Conservation (phyloP, 1,140 invertebrate species). For the Plutomurus gul region DNA sequence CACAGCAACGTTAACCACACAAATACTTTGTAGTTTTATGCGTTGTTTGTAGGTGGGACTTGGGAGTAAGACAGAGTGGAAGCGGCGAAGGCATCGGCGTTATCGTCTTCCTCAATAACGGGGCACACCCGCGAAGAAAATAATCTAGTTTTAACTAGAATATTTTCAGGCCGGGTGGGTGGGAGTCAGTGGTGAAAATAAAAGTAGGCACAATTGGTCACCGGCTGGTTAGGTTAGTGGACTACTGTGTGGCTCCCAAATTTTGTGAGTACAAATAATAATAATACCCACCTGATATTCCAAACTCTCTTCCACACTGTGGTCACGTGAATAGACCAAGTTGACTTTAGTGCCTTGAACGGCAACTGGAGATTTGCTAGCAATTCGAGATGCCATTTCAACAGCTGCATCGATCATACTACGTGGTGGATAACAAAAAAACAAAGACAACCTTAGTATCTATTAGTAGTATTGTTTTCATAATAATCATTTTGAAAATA, state of each 20-base stretch:
- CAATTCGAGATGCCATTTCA: conserved; percentile 76
- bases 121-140: no score
- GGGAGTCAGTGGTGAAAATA: conserved; percentile 53
- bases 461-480: not conserved
- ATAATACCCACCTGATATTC: conserved; percentile 78
- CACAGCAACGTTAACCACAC: not conserved
- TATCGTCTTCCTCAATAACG: no score
- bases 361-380: conserved; percentile 90
- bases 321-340: conserved; percentile 84
- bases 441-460: conserved; percentile 7
- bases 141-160: no score
- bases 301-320: conserved; percentile 80
- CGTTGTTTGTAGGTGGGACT: not conserved
- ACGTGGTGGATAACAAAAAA: no score
- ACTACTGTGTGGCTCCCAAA: not conserved
- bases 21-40: no score
- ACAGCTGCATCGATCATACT: conserved; percentile 73
- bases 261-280: not conserved
- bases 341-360: conserved; percentile 86
- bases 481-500: not conserved
- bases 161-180: conserved; percentile 56
- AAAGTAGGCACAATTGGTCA: not conserved
- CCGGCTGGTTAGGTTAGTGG: not conserved
- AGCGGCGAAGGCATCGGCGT: no score
- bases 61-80: not conserved